Evolutionary conservation across 2,113 vertebrate species (phyloP).

Genomic region (Ornithorhynchus anatinus): DNA sequence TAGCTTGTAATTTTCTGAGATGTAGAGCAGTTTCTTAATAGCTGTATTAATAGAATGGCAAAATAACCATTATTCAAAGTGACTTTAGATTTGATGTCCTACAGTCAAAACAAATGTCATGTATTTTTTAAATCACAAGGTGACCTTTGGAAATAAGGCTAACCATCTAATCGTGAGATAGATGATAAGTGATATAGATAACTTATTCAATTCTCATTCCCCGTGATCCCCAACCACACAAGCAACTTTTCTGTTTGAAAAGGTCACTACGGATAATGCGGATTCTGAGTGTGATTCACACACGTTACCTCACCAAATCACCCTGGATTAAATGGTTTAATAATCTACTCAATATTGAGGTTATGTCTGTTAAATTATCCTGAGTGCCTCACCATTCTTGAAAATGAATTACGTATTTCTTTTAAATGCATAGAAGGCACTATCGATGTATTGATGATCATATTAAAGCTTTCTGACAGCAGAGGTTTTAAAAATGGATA

Average conservation of each 20-base stretch:
- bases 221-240: neutral
- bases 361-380: too few relatives aligned
- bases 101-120: constrained; percentile 15
- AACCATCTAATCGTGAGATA: neutral
- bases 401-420: too few relatives aligned
- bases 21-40: neutral
- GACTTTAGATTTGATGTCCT: too few relatives aligned
- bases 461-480: too few relatives aligned
- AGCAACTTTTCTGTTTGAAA: neutral
- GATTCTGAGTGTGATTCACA: neutral
- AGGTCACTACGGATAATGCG: neutral
- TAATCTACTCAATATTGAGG: too few relatives aligned
- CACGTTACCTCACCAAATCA: too few relatives aligned
- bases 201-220: constrained; percentile 6
- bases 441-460: too few relatives aligned
- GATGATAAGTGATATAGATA: constrained; percentile 1
- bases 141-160: constrained; percentile 3
- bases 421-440: too few relatives aligned
- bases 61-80: neutral
- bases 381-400: too few relatives aligned
- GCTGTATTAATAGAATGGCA: neutral
- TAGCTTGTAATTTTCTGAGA: neutral
- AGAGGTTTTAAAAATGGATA: too few relatives aligned
- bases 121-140: neutral
- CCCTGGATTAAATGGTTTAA: too few relatives aligned